Conservation (phyloP, 1,140 invertebrate species). For the Bombus affinis region DNA sequence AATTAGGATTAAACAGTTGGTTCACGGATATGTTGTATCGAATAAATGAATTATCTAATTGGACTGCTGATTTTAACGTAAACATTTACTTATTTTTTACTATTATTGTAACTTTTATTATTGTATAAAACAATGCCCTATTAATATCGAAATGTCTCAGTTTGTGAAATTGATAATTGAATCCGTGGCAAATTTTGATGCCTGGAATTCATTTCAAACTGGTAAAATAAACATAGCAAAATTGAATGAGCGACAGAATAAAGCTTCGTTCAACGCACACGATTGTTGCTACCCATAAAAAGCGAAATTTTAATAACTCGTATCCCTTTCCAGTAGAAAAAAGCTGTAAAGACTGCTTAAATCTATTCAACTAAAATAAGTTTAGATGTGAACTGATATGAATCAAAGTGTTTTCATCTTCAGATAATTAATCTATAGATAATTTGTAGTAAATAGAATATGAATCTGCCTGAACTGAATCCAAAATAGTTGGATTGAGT, state of each 20-base stretch:
- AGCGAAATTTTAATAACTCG: neutral
- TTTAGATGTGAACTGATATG: neutral
- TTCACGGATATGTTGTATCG: conserved; percentile 92
- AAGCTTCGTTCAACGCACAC: too few species aligned
- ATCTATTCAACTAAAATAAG: neutral
- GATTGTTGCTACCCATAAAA: neutral
- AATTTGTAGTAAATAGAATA: too few species aligned
- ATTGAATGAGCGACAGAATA: too few species aligned
- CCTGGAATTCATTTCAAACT: neutral
- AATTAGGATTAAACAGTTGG: conserved; percentile 92
- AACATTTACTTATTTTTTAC: neutral
- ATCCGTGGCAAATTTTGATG: neutral
- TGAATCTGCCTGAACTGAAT: too few species aligned
- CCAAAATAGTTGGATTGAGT: too few species aligned
- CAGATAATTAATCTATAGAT: too few species aligned
- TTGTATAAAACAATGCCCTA: neutral
- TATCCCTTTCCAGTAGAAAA: neutral
- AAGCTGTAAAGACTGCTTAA: neutral
- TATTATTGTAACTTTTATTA: too few species aligned
- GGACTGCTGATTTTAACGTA: conserved; percentile 89
- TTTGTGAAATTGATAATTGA: neutral
- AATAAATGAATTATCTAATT: conserved; percentile 90
- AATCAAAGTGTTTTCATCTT: too few species aligned
- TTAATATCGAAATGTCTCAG: neutral
- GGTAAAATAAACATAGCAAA: too few species aligned